phyloP scores from a whole-genome alignment of 1,140 invertebrate species.

The Ostrea denselamellosa region DNA sequence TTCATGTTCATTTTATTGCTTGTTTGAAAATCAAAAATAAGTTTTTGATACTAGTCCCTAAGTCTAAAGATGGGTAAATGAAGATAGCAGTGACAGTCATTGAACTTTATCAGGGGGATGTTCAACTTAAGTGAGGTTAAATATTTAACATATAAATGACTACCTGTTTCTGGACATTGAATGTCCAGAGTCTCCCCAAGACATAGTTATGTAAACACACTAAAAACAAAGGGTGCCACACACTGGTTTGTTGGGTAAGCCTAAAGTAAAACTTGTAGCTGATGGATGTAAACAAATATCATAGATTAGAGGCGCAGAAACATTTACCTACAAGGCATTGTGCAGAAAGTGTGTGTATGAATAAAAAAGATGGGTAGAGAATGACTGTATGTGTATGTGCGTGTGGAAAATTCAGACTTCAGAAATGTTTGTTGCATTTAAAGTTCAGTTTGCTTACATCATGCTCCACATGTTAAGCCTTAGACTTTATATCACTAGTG shows the following conservation, averaged over 20 bases:
- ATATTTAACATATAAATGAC: background rate
- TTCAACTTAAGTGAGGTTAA: slow-evolving; percentile 17
- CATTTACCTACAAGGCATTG: background rate
- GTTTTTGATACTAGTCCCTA: background rate
- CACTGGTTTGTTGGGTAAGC: too few relatives aligned
- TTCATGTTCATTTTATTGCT: background rate
- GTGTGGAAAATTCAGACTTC: too few relatives aligned
- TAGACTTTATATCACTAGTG: too few relatives aligned
- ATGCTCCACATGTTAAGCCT: too few relatives aligned
- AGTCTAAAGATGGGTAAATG: background rate
- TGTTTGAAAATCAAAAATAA: background rate
- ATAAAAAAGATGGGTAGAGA: too few relatives aligned
- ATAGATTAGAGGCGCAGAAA: too few relatives aligned
- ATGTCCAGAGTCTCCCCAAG: background rate
- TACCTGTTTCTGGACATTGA: background rate
- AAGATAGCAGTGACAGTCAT: background rate
- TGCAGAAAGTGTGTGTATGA: background rate
- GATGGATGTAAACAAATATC: too few relatives aligned
- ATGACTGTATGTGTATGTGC: too few relatives aligned
- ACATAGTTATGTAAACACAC: background rate
- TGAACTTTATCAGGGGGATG: slow-evolving; percentile 28
- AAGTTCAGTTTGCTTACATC: too few relatives aligned
- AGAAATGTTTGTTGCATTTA: too few relatives aligned
- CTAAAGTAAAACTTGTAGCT: too few relatives aligned
- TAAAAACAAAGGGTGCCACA: too few relatives aligned